These are phyloP conservation scores for Karalla daura DNA, from an alignment of 2,797 vertebrate genomes.

Conservation along the genomic window DNA sequence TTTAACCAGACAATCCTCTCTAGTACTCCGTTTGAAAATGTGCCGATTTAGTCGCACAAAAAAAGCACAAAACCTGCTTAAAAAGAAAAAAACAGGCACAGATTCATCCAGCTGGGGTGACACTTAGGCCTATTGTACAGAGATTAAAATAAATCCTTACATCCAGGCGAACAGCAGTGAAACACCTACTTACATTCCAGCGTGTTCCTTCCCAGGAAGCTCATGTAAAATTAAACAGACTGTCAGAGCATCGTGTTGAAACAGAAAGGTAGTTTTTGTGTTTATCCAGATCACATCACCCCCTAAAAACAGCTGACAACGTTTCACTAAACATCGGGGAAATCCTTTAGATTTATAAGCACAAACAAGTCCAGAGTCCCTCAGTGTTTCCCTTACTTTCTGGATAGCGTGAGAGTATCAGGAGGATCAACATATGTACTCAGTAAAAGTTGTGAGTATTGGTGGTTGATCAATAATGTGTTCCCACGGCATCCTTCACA, in stretches of 20 bases:
- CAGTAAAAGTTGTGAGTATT: not conserved
- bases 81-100: not conserved
- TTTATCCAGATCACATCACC: not conserved
- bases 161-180: slow-evolving; percentile 10
- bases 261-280: not conserved
- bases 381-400: not conserved
- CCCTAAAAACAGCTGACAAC: not conserved
- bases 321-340: not conserved
- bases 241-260: not conserved
- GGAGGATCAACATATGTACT: not conserved
- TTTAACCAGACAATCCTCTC: slow-evolving; percentile 13
- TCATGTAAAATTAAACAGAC: slow-evolving; percentile 4
- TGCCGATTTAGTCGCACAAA: slow-evolving; percentile 5
- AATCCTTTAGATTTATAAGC: not conserved
- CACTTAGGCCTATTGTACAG: slow-evolving; percentile 5
- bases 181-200: slow-evolving; percentile 4
- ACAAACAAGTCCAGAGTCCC: no score
- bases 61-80: not conserved
- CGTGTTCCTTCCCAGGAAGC: slow-evolving; percentile 6
- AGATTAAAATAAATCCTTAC: slow-evolving; percentile 33
- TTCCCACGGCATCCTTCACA: no score
- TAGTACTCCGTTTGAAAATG: not conserved
- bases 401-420: not conserved
- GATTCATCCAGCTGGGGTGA: slow-evolving; percentile 7
- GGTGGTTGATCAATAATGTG: not conserved